phyloP scores from a whole-genome alignment of 2,888 invertebrate species.

The Gibbula magus region DNA sequence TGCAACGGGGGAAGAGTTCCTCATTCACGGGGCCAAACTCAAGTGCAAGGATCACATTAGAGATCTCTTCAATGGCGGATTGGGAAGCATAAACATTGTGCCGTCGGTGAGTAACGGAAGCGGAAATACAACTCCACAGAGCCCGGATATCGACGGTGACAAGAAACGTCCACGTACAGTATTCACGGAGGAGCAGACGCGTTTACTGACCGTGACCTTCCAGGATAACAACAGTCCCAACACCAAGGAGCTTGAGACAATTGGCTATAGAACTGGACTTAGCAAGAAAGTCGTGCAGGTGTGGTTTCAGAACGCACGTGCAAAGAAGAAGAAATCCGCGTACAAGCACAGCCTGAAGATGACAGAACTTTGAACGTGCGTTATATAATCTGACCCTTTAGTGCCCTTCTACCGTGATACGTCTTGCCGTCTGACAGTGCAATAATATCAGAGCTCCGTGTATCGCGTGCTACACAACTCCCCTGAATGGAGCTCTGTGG shows the following conservation, averaged over 20 bases:
- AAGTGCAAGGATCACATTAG: not conserved
- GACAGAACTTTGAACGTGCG: not conserved
- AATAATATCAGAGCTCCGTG: no score
- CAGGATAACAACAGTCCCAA: not conserved
- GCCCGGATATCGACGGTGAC: not conserved
- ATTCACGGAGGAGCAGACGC: not conserved
- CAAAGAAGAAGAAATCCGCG: not conserved
- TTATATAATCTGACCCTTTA: not conserved
- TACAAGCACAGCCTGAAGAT: not conserved
- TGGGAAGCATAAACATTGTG: not conserved
- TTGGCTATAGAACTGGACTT: not conserved
- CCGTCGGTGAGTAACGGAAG: not conserved
- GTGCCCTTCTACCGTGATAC: not conserved
- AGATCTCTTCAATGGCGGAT: not conserved
- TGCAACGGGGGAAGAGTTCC: not conserved
- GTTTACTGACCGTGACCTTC: not conserved
- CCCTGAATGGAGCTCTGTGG: no score
- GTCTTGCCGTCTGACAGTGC: not conserved
- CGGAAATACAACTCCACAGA: not conserved
- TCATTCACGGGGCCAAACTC: not conserved
- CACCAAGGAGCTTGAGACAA: not conserved
- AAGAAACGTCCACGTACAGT: slow-evolving; percentile 3
- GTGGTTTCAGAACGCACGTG: not conserved
- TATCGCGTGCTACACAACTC: no score
- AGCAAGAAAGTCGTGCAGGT: not conserved